phyloP scores from a whole-genome alignment of 1,140 invertebrate species.

The Riptortus pedestris region DNA sequence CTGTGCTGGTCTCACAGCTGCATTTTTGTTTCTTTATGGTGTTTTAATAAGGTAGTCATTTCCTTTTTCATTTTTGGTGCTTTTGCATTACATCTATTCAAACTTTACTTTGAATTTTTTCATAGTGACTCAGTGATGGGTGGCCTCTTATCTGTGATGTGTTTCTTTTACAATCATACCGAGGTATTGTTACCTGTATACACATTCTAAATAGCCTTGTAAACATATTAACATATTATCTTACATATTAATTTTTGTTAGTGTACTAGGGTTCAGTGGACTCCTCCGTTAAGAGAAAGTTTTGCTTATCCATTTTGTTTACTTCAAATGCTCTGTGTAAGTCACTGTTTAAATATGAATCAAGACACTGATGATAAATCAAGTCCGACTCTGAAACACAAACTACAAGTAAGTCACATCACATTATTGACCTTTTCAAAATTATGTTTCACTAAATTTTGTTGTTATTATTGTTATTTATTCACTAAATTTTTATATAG shows the following conservation, averaged over 20 bases:
- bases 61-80: background rate
- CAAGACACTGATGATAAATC: slow-evolving; percentile 21
- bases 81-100: background rate
- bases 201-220: background rate
- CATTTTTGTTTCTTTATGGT: slow-evolving; percentile 52
- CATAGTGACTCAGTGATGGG: slow-evolving; percentile 54
- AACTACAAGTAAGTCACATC: slow-evolving; percentile 25
- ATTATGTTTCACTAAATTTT: too few relatives aligned
- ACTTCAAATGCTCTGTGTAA: slow-evolving; percentile 36
- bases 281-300: slow-evolving; percentile 70
- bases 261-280: slow-evolving; percentile 70
- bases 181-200: slow-evolving; percentile 45
- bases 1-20: slow-evolving; percentile 50
- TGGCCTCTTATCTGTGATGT: slow-evolving; percentile 52
- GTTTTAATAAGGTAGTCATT: slow-evolving; percentile 41
- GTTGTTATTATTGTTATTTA: too few relatives aligned
- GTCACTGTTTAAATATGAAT: slow-evolving; percentile 22
- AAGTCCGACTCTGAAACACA: slow-evolving; percentile 20
- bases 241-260: slow-evolving; percentile 33
- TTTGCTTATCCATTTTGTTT: slow-evolving; percentile 61
- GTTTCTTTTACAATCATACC: slow-evolving; percentile 69
- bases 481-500: too few relatives aligned
- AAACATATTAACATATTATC: background rate
- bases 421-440: too few relatives aligned
- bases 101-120: slow-evolving; percentile 4